phyloP scores from a whole-genome alignment of 2,888 invertebrate species.

The Drosophila atripex region DNA sequence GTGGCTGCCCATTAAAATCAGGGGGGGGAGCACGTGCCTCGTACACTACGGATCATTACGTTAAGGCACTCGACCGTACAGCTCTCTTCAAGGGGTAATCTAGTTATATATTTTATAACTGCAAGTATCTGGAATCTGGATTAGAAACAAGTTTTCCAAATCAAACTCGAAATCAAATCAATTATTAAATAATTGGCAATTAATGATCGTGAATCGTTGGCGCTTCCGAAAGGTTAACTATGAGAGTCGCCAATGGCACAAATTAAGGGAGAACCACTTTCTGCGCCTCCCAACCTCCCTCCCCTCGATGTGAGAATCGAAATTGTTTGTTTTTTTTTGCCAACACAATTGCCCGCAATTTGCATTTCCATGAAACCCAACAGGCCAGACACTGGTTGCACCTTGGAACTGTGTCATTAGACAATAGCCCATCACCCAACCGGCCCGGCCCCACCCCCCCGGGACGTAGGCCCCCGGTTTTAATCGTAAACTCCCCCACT shows the following conservation, averaged over 20 bases:
- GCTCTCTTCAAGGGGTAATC: neutral
- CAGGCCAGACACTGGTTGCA: slow-evolving; percentile 3
- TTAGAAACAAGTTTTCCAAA: neutral
- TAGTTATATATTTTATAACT: neutral
- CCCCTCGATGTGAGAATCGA: neutral
- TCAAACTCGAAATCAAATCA: neutral
- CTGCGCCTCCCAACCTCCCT: neutral
- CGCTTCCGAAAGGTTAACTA: slow-evolving; percentile 5
- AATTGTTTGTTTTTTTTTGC: neutral
- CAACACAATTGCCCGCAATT: slow-evolving; percentile 60
- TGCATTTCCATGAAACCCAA: slow-evolving; percentile 47
- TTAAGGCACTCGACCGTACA: neutral
- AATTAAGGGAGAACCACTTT: neutral
- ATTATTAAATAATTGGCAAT: neutral
- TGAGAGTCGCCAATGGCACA: neutral
- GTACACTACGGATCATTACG: slow-evolving; percentile 13
- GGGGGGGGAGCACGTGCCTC: slow-evolving; percentile 14
- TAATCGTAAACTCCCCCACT: neutral
- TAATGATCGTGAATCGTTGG: slow-evolving; percentile 1
- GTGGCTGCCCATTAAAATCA: slow-evolving; percentile 45
- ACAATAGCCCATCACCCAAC: slow-evolving; percentile 32
- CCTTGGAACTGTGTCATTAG: slow-evolving; percentile 57
- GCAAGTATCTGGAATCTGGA: neutral
- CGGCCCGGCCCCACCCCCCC: no score
- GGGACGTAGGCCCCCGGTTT: no score